phyloP scores from a whole-genome alignment of 2,113 vertebrate species.

The Ondatra zibethicus region DNA sequence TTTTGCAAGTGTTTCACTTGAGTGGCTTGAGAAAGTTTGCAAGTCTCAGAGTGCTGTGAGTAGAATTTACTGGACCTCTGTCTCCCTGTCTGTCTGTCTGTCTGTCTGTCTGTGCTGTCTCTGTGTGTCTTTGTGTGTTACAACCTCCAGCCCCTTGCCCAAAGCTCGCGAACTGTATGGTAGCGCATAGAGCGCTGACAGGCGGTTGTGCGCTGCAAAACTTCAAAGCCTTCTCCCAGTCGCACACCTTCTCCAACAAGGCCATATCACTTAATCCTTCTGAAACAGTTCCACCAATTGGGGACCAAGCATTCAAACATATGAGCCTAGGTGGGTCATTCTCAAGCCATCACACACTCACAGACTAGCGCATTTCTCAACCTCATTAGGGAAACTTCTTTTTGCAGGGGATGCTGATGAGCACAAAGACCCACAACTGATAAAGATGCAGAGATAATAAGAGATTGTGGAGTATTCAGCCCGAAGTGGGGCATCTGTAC shows the following conservation, averaged over 20 bases:
- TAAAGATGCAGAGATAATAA: not conserved
- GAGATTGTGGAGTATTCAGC: not conserved
- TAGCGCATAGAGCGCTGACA: too few species aligned
- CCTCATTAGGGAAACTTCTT: not conserved
- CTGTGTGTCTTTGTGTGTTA: too few species aligned
- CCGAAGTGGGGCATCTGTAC: not conserved
- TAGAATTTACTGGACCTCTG: not conserved
- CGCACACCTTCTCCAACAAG: not conserved
- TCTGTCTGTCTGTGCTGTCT: too few species aligned
- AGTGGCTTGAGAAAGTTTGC: not conserved
- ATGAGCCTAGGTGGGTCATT: too few species aligned
- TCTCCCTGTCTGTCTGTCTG: too few species aligned
- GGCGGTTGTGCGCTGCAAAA: too few species aligned
- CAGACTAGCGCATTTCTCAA: not conserved
- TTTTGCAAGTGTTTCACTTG: not conserved
- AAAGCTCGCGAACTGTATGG: too few species aligned
- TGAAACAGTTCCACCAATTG: not conserved
- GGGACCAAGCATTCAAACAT: not conserved
- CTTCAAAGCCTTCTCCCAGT: not conserved
- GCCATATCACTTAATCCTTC: not conserved
- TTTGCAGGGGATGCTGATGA: not conserved
- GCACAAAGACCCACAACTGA: not conserved
- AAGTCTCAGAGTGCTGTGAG: not conserved
- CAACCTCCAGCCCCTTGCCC: too few species aligned
- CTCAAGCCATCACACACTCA: not conserved